Conservation (phyloP, 2,797 vertebrate species). For the Pygocentrus nattereri region DNA sequence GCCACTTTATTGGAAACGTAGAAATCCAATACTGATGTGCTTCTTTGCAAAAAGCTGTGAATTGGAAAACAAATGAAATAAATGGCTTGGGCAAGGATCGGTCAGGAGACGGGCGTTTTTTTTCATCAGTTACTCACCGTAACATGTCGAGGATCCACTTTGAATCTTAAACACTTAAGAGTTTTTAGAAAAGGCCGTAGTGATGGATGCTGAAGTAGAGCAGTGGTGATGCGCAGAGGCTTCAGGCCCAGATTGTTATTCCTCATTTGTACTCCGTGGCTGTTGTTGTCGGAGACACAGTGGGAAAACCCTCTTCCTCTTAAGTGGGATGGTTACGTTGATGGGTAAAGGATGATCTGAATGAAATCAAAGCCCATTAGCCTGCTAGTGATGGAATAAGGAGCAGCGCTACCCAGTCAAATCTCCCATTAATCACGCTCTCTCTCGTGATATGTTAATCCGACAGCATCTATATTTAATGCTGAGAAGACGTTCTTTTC, state of each 20-base stretch:
- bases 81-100: constrained; percentile 7
- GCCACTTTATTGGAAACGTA: constrained; percentile 31
- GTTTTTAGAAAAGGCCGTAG: constrained; percentile 1
- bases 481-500: constrained; percentile 51
- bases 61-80: constrained; percentile 40
- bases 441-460: constrained; percentile 61
- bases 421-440: constrained; percentile 66
- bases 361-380: constrained; percentile 66
- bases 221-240: not conserved
- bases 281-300: not conserved
- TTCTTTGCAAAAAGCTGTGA: constrained; percentile 22
- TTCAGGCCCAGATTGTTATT: not conserved
- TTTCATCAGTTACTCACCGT: not conserved
- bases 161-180: constrained; percentile 10
- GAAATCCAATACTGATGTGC: constrained; percentile 28
- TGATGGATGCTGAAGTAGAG: constrained; percentile 9
- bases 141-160: constrained; percentile 3
- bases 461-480: constrained; percentile 68
- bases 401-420: constrained; percentile 58
- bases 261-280: constrained; percentile 32
- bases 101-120: constrained; percentile 12
- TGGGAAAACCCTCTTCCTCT: constrained; percentile 32
- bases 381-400: constrained; percentile 64
- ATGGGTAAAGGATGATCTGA: constrained; percentile 59
- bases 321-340: constrained; percentile 51